Evolutionary conservation across 2,797 vertebrate species (phyloP).

Genomic region (Anas georgica): DNA sequence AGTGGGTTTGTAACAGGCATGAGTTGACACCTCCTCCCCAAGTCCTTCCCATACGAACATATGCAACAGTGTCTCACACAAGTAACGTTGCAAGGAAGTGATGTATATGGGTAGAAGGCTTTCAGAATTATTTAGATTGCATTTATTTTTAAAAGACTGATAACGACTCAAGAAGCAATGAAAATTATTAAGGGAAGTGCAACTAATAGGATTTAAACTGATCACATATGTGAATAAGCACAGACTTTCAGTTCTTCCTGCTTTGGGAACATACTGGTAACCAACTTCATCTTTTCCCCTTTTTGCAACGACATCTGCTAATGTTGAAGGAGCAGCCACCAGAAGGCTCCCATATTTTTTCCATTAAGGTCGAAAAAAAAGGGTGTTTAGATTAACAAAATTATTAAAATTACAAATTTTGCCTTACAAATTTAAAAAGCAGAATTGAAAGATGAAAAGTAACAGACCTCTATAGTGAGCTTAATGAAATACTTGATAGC

Average conservation of each 20-base stretch:
- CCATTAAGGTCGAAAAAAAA: neutral
- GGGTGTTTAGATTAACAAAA: neutral
- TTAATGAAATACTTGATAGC: neutral
- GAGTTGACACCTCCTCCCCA: neutral
- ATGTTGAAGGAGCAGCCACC: neutral
- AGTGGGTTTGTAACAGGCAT: neutral
- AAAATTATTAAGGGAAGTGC: neutral
- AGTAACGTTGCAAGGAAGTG: fast-evolving
- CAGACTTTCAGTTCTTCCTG: fast-evolving
- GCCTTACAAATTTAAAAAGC: neutral
- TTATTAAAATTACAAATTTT: neutral
- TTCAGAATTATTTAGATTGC: neutral
- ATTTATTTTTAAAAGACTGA: neutral
- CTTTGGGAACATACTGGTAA: neutral
- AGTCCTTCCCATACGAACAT: fast-evolving
- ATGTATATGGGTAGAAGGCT: neutral
- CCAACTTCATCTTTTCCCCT: neutral
- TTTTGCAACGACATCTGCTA: neutral
- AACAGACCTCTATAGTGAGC: neutral
- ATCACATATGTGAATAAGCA: neutral
- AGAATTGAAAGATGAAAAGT: neutral
- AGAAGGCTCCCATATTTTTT: conserved; percentile 24
- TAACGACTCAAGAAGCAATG: neutral
- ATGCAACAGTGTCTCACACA: fast-evolving
- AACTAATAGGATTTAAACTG: neutral